Percentiles rank a stretch among this genome's conserved stretches.
Conservation (phyloP, 2,113 vertebrate genomes). For the Dunckerocampus dactyliophorus region DNA sequence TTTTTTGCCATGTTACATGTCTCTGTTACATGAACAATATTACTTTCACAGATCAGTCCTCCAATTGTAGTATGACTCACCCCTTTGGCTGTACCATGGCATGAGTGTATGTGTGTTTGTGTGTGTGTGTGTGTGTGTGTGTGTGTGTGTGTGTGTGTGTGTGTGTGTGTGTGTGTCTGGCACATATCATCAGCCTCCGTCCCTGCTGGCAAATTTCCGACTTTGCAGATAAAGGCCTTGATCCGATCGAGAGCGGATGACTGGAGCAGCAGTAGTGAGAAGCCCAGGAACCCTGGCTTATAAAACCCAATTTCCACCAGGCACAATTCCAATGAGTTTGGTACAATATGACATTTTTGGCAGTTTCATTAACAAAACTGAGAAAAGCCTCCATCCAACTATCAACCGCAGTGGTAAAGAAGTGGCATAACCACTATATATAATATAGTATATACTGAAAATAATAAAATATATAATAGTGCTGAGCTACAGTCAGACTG, state of each 20-base stretch:
- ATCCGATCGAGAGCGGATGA: constrained; percentile 43
- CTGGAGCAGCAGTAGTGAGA: constrained; percentile 61
- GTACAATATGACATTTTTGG: neutral
- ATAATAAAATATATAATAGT: too few species aligned
- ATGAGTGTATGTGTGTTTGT: constrained; percentile 30
- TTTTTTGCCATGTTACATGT: constrained; percentile 33
- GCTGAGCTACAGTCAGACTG: too few species aligned
- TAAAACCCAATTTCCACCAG: neutral
- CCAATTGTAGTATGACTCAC: constrained; percentile 21
- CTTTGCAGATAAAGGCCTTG: constrained; percentile 48
- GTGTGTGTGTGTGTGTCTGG: constrained; percentile 45
- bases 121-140: constrained; percentile 46
- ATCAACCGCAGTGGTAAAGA: too few species aligned
- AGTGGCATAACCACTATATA: too few species aligned
- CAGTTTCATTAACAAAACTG: neutral
- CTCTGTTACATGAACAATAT: constrained; percentile 30
- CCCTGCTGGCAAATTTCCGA: constrained; percentile 50
- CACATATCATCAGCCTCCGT: constrained; percentile 46
- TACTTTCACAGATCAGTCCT: constrained; percentile 30
- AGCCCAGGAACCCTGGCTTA: constrained; percentile 43
- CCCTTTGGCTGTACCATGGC: constrained; percentile 27
- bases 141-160: constrained; percentile 30
- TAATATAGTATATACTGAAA: too few species aligned
- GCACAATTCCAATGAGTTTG: neutral
- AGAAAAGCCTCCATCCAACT: neutral